Evolutionary conservation across 2,797 vertebrate genomes (phyloP), one percentile per base, ranked within the genome.

Genomic region (Sebastes minor): DNA sequence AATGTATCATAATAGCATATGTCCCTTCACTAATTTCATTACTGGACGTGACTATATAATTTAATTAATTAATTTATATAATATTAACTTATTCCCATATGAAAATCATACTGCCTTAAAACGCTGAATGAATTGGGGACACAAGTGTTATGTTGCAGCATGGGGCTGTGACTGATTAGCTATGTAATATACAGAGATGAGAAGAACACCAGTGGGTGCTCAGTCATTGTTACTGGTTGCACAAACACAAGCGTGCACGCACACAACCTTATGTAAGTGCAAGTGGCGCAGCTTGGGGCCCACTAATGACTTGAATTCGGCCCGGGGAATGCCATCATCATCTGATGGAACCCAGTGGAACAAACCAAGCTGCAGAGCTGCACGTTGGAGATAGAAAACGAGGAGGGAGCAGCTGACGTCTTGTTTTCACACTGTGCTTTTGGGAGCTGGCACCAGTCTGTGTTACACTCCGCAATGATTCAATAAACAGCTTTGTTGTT

Each of bases 281-380:
- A 81, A 83, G 83, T 86, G 70, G 63, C 82, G 38, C 90, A 86
- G 87, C 90, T 87, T 86, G 89, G 88, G 85, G 83, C 71, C 85
- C 76, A 52, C 79, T 89, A 90, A 93, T 86, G 88, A 88, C 89
- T 92, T 81, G 83, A 89, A 91, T 90, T 84, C 83, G 86, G 86
- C 84, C 69, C 33, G 10, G 59, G 82, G 86, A 91, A 82, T 4
- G 62, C 72, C 86, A 77, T 87, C 81, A 81, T 86, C 73, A 65
- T 87, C 86, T 90, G 88, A 88, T 86, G 83, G 88, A 89, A 78
- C 71, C 82, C 85, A 56, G 73, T 83, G 88, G 87, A 92, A 91
- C 86, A 81, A 88, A 84, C 82, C 64, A 71, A 88, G 88, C 80
- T 78, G 79, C 86, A 64, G 82, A n/a, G 82, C 90, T 91, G 89